Evolutionary conservation across 2,113 vertebrate genomes (phyloP), one percentile per base, ranked within the genome.

Genomic region (Poeciliopsis turrubarensis): DNA sequence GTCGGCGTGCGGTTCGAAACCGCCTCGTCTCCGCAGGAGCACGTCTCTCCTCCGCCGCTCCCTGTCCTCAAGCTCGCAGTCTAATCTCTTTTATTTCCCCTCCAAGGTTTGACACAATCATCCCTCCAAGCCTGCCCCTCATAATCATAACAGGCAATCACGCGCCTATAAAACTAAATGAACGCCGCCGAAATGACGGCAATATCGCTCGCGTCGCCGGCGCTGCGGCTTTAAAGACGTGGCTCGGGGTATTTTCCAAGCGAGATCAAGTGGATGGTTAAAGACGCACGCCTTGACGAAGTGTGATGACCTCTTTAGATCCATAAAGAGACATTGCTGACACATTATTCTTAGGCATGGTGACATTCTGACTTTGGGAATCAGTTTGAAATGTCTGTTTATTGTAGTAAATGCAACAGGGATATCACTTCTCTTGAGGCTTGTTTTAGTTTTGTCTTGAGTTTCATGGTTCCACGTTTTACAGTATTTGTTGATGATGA

Each of bases 71-170:
- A 70, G 63, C 65, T 89, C 83, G 72, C 81, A 82, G 66, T 70
- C 65, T 86, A 87, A 87, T 89, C 74, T 74, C 30, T 82, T 89
- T 87, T 82, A 86, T 88, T 60, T 80, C 65, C 75, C 75, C 89
- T 76, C 75, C 7, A 12, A 72, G 73, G 81, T 73, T 80, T 70
- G 32, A 14, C 25, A 10, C 73, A 68, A 83, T 77, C 64, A 75
- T 69, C 66, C 61, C 70, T 54, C 68, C 68, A 69, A 65, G 79
- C 62, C 51, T 76, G 34, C 12, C 51, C 62, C 77, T 31, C 19
- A 71, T 51, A 32, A 70, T 72, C 75, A 81, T 86, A 73, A 51
- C 70, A 84, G 70, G 79, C 73, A 88, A 80, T 73, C 83, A 70
- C 44, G 60, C 29, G 34, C 80, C 75, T 70, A 68, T 89, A 80